Base-by-base conservation (phyloP, 2,888 invertebrate species). In the Noctua comes region DNA sequence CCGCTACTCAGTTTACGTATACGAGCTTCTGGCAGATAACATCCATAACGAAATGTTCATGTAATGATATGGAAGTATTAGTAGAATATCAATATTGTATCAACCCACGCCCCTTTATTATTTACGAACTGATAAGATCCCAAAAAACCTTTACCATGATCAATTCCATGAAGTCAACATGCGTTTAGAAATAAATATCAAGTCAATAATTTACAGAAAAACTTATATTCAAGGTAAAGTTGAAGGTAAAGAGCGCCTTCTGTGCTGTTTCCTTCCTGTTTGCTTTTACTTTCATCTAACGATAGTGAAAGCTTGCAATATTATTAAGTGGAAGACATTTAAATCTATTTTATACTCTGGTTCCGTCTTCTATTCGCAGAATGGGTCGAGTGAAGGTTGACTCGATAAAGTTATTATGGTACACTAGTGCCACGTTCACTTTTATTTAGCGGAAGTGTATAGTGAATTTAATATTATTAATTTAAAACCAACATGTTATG, bases 201-300 rank as follows among this genome's bases (percentile, higher is more conserved):
- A 43, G 51, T 64, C 3, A 65, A 43, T 31, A 76, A 43, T 40
- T 21, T 18, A 57, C 2, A 48, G 24, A 13, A 7, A 31, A 75
- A 21, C 4, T 43, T 64, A 54, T 51, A 40, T 46, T 59, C 10
- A 36, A 24, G 59, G 27, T 18, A 68, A 77, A 48, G 48, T 40
- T 75, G 2, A 62, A 21, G 24, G 40, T 24, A 51, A 62, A 70
- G 31, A 62, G n/a, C 31, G n/a, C n/a, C 21, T 51, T 10, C n/a
- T 43, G 36, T 36, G 51, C 48, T 51, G 6, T 16, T 70, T 31
- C 36, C 54, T 79, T 46, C 70, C 43, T 24, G 51, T 11, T 36
- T 10, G 62, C 31, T 78, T 77, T 77, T 43, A 79, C 79, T 79
- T 79, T 79, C 62, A 36, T 36, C 31, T 18, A 64, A 51, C 31